Evolutionary conservation across 1,140 invertebrate genomes (phyloP), one percentile per base, ranked within the genome.

Genomic region (Chrysopa pallens): DNA sequence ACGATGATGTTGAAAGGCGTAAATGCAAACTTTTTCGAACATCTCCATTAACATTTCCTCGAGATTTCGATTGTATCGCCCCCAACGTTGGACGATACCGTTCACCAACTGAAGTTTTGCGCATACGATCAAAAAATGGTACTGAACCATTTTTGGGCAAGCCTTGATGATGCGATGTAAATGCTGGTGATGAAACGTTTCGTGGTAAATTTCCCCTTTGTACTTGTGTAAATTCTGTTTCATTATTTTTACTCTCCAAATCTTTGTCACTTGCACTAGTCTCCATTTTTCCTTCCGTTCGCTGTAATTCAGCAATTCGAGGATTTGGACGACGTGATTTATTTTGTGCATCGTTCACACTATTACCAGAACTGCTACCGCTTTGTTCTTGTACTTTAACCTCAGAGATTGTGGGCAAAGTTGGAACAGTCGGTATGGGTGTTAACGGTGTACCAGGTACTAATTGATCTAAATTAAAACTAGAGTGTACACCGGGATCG

Each of bases 401-500:
- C 61, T 90, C 86, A 13, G 80, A 80, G 52, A 91, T 90, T 15
- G 86, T 89, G 31, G 86, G 85, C 42, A 91, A 63, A 1, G 83
- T 86, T 37, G 83, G 82, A 38, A 84, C 81, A 8, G 78, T 81
- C 53, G 73, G 80, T 50, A 82, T 78, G 45, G 78, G 73, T 31
- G 77, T 81, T 50, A 84, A 64, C 29, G 71, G 72, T 43, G 72
- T 75, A 58, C 69, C 70, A 44, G 75, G 68, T 48, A 72, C 78
- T 53, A 82, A 66, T 58, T 81, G 72, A 58, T 91, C 86, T 52
- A 93, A 62, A 61, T 89, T 85, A 47, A 92, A 74, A 52, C 83
- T 90, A 8, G 87, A 91, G 58, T 92, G 88, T 14, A 92, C 88
- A 27, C 88, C 87, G n/a, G 88, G 87, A 65, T 93, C 88, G 29